Base-by-base conservation (phyloP, 2,797 vertebrate genomes). In the Dryobates pubescens region DNA sequence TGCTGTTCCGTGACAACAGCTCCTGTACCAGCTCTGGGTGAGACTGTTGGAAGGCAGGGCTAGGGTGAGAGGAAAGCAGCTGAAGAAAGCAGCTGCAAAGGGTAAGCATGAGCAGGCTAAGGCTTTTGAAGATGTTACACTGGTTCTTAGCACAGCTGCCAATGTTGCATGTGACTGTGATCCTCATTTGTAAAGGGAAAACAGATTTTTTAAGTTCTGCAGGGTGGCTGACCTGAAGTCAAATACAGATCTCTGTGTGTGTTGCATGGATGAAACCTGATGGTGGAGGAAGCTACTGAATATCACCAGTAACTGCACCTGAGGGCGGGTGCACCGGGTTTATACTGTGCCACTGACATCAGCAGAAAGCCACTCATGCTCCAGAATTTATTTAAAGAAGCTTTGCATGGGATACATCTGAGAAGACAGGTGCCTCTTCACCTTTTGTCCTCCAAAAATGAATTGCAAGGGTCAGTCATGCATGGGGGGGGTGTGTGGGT, bases 381-480 rank as follows among this genome's bases (percentile, higher is more conserved):
- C 70, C 57, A 88, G 75, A 88, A 85, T 36, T 5, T 13, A 13
- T 81, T 81, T 56, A 41, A 20, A 57, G 63, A 72, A 13, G 12
- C 4, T 81, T 81, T 92, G 30, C 6, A 10, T 53, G 20, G n/a
- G 38, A 29, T 0, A 0, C 17, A 3, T 41, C 51, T 69, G 36
- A 85, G 85, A 72, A 67, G 7, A 70, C 0, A 0, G 10, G 7
- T 27, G 8, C 3, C 7, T 12, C 78, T 58, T 71, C 49, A 49
- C 4, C 32, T 69, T 77, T 27, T 0, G 0, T 53, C 47, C 22
- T 77, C 32, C 36, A n/a, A 47, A 90, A 80, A 58, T 43, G 10
- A 87, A 51, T 22, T 58, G 12, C 38, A 61, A 67, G 4, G 5
- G 12, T 47, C 30, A 56, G 27, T 56, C 5, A 2, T 26, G 17